These are phyloP conservation scores for Cartodere bifasciata DNA, from an alignment of 2,888 invertebrate species.

Conservation along the genomic window DNA sequence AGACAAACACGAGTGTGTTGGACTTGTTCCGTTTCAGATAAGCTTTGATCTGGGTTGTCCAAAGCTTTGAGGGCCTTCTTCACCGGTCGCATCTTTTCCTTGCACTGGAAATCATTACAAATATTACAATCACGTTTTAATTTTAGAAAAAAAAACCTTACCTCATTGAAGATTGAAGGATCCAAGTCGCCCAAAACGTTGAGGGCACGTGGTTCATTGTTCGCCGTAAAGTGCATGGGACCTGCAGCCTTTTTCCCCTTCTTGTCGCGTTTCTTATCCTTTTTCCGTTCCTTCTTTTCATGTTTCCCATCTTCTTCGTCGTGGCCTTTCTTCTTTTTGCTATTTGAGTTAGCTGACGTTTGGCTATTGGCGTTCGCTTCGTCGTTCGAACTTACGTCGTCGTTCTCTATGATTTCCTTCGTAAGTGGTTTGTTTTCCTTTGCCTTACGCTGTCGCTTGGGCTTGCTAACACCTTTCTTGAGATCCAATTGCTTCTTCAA, in stretches of 20 bases:
- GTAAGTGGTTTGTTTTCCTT: constrained; percentile 49
- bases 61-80: constrained; percentile 87
- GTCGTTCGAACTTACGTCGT: constrained; percentile 36
- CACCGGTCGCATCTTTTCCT: constrained; percentile 95
- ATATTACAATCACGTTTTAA: constrained; percentile 4
- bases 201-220: constrained; percentile 79
- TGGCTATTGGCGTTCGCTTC: constrained; percentile 25
- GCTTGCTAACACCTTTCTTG: constrained; percentile 56
- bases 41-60: constrained; percentile 74
- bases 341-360: constrained; percentile 21
- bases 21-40: constrained; percentile 76
- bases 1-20: constrained; percentile 76
- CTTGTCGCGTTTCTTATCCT: constrained; percentile 47
- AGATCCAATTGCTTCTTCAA: constrained; percentile 68
- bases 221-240: constrained; percentile 93
- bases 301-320: constrained; percentile 29
- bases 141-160: constrained; percentile 25
- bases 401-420: constrained; percentile 60
- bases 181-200: constrained; percentile 80
- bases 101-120: constrained; percentile 53
- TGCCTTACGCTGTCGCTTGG: constrained; percentile 58
- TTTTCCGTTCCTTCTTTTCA: constrained; percentile 45
- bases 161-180: constrained; percentile 80
- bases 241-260: constrained; percentile 62
- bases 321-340: constrained; percentile 30